phyloP scores from a whole-genome alignment of 2,797 vertebrate genomes.

The Propithecus deckenii region DNA sequence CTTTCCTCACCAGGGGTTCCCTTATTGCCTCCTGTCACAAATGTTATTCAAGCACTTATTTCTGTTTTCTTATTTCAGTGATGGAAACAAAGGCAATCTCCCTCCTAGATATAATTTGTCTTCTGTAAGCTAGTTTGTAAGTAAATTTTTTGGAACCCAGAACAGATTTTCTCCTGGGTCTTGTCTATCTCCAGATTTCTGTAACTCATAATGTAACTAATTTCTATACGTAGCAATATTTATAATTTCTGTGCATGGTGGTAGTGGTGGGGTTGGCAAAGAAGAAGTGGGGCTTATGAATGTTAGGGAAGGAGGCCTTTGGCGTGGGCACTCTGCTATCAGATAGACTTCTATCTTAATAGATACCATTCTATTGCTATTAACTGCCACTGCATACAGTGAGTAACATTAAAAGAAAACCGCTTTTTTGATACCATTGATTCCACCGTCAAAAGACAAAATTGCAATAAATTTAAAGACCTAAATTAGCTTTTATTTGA shows the following conservation, averaged over 20 bases:
- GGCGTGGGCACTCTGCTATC: neutral
- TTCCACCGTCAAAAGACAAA: neutral
- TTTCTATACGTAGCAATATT: neutral
- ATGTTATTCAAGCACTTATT: neutral
- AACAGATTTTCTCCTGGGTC: neutral
- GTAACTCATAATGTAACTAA: neutral
- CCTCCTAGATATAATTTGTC: neutral
- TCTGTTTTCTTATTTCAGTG: neutral
- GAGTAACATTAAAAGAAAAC: neutral
- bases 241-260: neutral
- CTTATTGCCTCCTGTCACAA: neutral
- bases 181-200: neutral
- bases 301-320: neutral
- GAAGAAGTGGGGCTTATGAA: neutral
- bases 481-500: neutral
- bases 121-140: neutral
- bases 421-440: neutral
- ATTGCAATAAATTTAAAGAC: neutral
- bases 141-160: neutral
- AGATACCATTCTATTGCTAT: neutral
- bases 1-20: neutral
- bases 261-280: neutral
- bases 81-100: neutral
- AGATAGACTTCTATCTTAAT: neutral
- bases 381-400: neutral